These are phyloP conservation scores for Pseudomyrmex flavicornis DNA, from an alignment of 1,140 invertebrate species.

Conservation along the genomic window DNA sequence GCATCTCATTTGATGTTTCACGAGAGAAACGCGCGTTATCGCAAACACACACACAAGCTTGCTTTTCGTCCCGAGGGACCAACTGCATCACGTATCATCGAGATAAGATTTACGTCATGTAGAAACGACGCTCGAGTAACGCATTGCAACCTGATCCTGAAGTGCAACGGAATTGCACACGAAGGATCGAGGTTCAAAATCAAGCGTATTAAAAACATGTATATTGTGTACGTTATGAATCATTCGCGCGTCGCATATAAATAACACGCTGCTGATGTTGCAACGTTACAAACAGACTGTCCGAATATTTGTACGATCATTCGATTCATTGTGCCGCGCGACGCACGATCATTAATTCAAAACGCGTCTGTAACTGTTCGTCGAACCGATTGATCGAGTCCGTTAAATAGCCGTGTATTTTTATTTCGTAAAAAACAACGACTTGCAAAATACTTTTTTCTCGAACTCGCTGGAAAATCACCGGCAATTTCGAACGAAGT, in stretches of 20 bases:
- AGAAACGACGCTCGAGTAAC: constrained; percentile 39
- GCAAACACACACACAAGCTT: not conserved
- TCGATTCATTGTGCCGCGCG: not conserved
- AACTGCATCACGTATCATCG: not conserved
- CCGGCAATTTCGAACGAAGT: not conserved
- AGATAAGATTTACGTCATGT: constrained; percentile 50
- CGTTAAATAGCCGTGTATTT: too few relatives aligned
- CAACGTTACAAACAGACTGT: not conserved
- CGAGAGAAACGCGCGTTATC: not conserved
- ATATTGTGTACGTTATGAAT: not conserved
- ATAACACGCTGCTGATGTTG: constrained; percentile 6
- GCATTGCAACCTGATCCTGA: constrained; percentile 48
- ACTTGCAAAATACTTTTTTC: not conserved
- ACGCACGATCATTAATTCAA: too few relatives aligned
- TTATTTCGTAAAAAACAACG: not conserved
- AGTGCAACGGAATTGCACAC: constrained; percentile 29
- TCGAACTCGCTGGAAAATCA: not conserved
- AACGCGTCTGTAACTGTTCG: not conserved
- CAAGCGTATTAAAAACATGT: constrained; percentile 26
- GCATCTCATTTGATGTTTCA: not conserved
- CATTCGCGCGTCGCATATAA: not conserved
- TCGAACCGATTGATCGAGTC: not conserved
- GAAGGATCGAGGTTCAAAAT: constrained; percentile 72
- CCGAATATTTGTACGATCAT: not conserved
- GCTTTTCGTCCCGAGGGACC: constrained; percentile 14